phyloP scores from a whole-genome alignment of 1,140 invertebrate species.

The Calosoma granatense region DNA sequence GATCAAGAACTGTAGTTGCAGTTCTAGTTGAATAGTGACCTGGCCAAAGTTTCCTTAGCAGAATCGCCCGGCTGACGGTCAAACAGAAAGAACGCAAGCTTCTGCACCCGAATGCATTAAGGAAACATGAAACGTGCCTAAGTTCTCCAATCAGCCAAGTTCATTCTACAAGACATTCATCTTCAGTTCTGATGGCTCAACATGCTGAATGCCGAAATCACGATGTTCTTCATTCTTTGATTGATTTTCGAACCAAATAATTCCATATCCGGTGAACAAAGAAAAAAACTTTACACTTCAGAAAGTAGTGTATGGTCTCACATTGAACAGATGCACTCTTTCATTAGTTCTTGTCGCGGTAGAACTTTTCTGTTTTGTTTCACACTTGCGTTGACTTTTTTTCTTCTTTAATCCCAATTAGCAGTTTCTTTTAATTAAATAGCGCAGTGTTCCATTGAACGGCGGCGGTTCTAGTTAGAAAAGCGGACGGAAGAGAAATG shows the following conservation, averaged over 20 bases:
- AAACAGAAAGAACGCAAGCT: background rate
- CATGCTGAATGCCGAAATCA: background rate
- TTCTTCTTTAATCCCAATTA: background rate
- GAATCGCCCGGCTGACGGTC: background rate
- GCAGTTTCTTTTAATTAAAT: background rate
- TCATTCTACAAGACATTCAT: background rate
- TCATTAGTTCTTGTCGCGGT: background rate
- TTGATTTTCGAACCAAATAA: background rate
- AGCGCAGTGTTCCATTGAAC: background rate
- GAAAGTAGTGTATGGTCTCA: background rate
- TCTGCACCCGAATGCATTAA: background rate
- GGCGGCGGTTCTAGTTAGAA: no score
- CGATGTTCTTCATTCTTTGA: background rate
- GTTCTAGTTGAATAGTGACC: background rate
- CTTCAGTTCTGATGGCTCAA: background rate
- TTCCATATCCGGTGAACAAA: background rate
- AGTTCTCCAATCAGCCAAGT: background rate
- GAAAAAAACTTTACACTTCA: background rate
- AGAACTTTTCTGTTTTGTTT: background rate
- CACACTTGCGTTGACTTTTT: background rate
- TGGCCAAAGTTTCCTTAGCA: background rate
- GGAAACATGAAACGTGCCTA: background rate
- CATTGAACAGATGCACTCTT: background rate
- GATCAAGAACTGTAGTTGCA: no score
- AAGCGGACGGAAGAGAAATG: no score